A percentile compares a stretch with the other conserved stretches of the same genome.
Evolutionary conservation across 2,888 invertebrate genomes (phyloP).

Genomic region (Oligia fasciuncula): DNA sequence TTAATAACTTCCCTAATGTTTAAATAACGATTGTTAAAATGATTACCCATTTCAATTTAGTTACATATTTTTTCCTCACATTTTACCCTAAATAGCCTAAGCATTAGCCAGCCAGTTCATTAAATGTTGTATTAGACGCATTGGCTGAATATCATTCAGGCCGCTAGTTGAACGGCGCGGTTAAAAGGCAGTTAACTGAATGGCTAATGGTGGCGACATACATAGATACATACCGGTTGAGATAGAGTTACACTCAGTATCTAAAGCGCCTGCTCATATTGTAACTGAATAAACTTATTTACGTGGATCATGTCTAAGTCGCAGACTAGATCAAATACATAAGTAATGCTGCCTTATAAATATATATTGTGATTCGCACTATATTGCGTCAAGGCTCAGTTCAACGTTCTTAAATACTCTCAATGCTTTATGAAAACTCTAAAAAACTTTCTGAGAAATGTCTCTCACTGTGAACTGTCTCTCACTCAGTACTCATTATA

Average conservation of each 20-base stretch:
- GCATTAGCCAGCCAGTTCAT: not conserved
- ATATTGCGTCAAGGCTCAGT: conserved; percentile 28
- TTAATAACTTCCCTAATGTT: not conserved
- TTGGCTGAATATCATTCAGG: not conserved
- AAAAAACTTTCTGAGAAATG: conserved; percentile 31
- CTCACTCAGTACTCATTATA: conserved; percentile 14
- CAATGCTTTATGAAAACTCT: conserved; percentile 30
- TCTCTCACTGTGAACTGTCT: conserved; percentile 23
- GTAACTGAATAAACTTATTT: conserved; percentile 23
- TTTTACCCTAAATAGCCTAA: not conserved
- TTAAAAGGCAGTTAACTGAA: not conserved
- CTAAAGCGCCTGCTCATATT: conserved; percentile 15
- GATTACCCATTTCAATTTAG: not conserved
- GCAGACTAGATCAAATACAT: conserved; percentile 40
- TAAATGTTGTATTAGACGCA: not conserved
- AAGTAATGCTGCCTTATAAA: conserved; percentile 37
- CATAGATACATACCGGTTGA: not conserved
- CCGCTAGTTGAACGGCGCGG: not conserved
- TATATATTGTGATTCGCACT: conserved; percentile 17
- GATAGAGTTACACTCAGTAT: too few relatives aligned
- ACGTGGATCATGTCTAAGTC: conserved; percentile 1
- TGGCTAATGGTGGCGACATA: not conserved
- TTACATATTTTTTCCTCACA: not conserved
- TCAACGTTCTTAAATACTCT: conserved; percentile 21
- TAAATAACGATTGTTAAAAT: not conserved